phyloP scores from a whole-genome alignment of 2,888 invertebrate genomes.

The Boloria selene region DNA sequence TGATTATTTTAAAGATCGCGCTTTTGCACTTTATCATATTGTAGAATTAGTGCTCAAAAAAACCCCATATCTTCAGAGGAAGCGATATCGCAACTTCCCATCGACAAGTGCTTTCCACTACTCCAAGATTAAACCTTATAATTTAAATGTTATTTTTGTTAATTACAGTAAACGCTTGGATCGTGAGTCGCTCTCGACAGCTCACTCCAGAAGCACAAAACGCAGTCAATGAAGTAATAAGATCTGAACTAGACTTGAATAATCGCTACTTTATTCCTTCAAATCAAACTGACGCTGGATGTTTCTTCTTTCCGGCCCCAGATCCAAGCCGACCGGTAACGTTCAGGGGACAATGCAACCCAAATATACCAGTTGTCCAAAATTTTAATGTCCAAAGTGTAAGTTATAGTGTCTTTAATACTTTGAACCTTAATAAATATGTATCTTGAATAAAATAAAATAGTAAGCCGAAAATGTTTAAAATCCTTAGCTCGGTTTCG shows the following conservation, averaged over 20 bases:
- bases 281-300: constrained; percentile 56
- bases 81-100: too few species aligned
- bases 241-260: constrained; percentile 51
- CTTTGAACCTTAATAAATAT: too few species aligned
- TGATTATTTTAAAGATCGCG: too few species aligned
- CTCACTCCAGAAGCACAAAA: constrained; percentile 45
- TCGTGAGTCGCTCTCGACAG: constrained; percentile 56
- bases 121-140: not conserved
- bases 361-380: constrained; percentile 35
- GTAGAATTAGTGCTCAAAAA: too few species aligned
- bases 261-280: constrained; percentile 49
- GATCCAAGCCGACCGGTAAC: constrained; percentile 42
- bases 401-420: too few species aligned
- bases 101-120: not conserved
- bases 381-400: constrained; percentile 49
- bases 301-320: constrained; percentile 66
- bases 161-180: constrained; percentile 69
- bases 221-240: constrained; percentile 49
- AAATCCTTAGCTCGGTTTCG: too few species aligned
- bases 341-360: constrained; percentile 48
- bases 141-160: constrained; percentile 1
- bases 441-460: too few species aligned
- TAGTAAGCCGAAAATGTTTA: too few species aligned
- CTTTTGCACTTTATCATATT: too few species aligned
- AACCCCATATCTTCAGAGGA: too few species aligned